Evolutionary conservation across 2,113 vertebrate genomes (phyloP).

Genomic region (Bubo bubo): DNA sequence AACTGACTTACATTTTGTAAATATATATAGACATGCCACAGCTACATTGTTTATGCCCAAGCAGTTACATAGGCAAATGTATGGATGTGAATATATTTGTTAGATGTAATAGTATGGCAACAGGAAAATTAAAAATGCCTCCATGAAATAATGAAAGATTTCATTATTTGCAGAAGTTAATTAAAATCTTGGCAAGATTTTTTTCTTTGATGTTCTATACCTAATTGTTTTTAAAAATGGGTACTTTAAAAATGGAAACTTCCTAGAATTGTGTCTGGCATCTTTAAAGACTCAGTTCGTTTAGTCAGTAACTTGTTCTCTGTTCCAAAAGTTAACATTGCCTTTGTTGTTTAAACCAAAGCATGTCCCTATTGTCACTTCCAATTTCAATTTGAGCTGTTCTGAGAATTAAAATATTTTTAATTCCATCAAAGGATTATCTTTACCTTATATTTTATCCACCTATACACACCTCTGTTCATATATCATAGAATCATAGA

Average conservation of each 20-base stretch:
- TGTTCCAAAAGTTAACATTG: not conserved
- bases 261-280: constrained; percentile 52
- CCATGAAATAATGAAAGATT: not conserved
- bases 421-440: not conserved
- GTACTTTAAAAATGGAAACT: not conserved
- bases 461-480: not conserved
- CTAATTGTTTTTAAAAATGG: constrained; percentile 40
- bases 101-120: not conserved
- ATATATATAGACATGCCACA: not conserved
- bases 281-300: not conserved
- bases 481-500: not conserved
- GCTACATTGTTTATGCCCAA: not conserved
- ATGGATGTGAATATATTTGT: not conserved
- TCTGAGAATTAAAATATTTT: not conserved
- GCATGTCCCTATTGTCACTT: not conserved
- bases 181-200: constrained; percentile 28
- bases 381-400: not conserved
- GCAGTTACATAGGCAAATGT: not conserved
- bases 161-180: constrained; percentile 20
- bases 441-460: not conserved
- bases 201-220: constrained; percentile 7
- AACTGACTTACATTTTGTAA: not conserved
- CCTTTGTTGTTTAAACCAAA: constrained; percentile 35
- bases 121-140: not conserved
- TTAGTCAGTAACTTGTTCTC: not conserved